Conservation (phyloP, 2,888 invertebrate genomes). For the Myopa tessellatipennis region DNA sequence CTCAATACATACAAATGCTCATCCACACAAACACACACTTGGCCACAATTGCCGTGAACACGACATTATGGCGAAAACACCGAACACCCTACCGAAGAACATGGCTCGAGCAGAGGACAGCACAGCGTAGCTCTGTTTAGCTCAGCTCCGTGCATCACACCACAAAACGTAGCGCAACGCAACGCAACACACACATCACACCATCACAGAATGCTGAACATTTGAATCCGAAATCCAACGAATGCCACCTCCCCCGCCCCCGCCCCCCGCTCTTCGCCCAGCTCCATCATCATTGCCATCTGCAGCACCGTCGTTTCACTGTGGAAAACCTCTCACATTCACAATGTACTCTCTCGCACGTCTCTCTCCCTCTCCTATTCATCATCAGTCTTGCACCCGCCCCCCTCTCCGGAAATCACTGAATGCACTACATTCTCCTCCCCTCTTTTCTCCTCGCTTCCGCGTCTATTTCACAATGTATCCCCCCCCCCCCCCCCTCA, state of each 20-base stretch:
- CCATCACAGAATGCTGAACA: constrained; percentile 32
- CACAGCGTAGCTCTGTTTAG: neutral
- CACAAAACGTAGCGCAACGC: constrained; percentile 4
- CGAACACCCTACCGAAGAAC: neutral
- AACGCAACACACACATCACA: constrained; percentile 25
- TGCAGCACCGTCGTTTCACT: neutral
- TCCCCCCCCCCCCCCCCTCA: neutral
- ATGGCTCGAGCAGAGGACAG: neutral
- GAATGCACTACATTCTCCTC: constrained; percentile 21
- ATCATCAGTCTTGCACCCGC: neutral
- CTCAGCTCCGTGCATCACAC: neutral
- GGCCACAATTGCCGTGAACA: constrained; percentile 36
- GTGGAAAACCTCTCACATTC: neutral
- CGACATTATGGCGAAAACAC: constrained; percentile 14
- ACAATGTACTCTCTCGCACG: neutral
- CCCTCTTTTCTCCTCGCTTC: constrained; percentile 4
- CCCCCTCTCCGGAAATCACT: neutral
- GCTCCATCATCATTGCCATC: neutral
- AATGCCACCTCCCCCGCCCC: neutral
- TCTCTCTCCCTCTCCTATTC: constrained; percentile 2
- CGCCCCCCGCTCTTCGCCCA: neutral
- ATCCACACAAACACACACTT: constrained; percentile 40
- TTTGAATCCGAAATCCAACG: constrained; percentile 39
- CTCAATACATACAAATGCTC: constrained; percentile 13
- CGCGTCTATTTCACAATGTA: neutral